phyloP scores from a whole-genome alignment of 2,113 vertebrate species.

The Platysteira castanea region DNA sequence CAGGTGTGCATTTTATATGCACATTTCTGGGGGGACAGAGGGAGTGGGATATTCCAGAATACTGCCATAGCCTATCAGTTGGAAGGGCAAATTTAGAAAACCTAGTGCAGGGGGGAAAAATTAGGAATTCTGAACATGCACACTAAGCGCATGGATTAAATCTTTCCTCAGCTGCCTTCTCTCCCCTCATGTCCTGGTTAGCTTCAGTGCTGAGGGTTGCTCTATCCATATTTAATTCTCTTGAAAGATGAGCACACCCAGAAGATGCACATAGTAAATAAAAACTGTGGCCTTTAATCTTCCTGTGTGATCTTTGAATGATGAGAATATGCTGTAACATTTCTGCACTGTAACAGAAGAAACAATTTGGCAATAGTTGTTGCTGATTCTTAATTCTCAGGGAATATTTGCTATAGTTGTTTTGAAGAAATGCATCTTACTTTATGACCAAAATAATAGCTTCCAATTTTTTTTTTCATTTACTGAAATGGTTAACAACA shows the following conservation, averaged over 20 bases:
- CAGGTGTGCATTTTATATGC: not conserved
- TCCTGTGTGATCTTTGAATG: not conserved
- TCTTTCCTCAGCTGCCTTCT: not conserved
- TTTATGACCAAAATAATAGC: not conserved
- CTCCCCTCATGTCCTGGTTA: not conserved
- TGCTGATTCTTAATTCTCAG: slow-evolving; percentile 49
- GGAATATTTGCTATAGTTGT: slow-evolving; percentile 1
- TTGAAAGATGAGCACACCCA: not conserved
- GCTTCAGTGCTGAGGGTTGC: not conserved
- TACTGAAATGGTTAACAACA: not conserved
- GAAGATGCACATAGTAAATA: not conserved
- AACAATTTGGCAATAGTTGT: not conserved
- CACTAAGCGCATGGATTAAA: not conserved
- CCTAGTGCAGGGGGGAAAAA: fast-evolving
- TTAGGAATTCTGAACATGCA: not conserved
- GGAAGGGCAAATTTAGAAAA: not conserved
- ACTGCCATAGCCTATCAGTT: not conserved
- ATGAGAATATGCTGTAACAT: not conserved
- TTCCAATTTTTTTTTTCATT: not conserved
- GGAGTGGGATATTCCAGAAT: not conserved
- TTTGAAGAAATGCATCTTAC: not conserved
- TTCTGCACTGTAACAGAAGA: not conserved
- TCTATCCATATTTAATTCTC: not conserved
- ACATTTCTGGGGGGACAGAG: not conserved
- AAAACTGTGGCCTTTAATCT: slow-evolving; percentile 26